Percentiles rank a stretch among this genome's conserved stretches.
Conservation (phyloP, 1,140 invertebrate species). For the Babylonia areolata region DNA sequence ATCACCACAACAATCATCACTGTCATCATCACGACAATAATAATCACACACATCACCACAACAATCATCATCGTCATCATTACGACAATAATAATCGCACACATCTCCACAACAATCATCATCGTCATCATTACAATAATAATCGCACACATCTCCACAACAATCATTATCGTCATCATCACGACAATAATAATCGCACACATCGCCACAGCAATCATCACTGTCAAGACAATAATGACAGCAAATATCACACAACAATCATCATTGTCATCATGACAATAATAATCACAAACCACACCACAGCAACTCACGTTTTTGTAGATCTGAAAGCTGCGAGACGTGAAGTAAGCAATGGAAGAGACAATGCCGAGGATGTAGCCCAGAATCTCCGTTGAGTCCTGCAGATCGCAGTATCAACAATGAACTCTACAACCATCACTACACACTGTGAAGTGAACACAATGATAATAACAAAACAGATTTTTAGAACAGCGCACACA, state of each 20-base stretch:
- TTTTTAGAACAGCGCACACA: too few relatives aligned
- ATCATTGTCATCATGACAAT: too few relatives aligned
- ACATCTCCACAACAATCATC: too few relatives aligned
- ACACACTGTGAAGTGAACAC: too few relatives aligned
- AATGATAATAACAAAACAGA: too few relatives aligned
- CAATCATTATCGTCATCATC: not conserved
- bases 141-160: not conserved
- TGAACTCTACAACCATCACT: too few relatives aligned
- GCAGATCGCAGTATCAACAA: constrained; percentile 46
- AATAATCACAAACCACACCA: too few relatives aligned
- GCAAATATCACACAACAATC: too few relatives aligned
- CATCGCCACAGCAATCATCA: not conserved
- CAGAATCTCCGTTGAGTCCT: constrained; percentile 58
- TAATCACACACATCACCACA: constrained; percentile 52
- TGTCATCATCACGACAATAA: too few relatives aligned
- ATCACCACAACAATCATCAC: too few relatives aligned
- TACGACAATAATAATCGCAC: too few relatives aligned
- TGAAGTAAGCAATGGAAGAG: constrained; percentile 62
- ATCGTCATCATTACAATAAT: not conserved
- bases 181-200: not conserved
- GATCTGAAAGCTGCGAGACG: constrained; percentile 59
- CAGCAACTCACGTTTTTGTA: constrained; percentile 63
- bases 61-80: constrained; percentile 11
- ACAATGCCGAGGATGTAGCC: constrained; percentile 62
- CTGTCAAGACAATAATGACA: too few relatives aligned